Evolutionary conservation across 2,113 vertebrate species (phyloP).

Genomic region (Corythornis madagascariensis): DNA sequence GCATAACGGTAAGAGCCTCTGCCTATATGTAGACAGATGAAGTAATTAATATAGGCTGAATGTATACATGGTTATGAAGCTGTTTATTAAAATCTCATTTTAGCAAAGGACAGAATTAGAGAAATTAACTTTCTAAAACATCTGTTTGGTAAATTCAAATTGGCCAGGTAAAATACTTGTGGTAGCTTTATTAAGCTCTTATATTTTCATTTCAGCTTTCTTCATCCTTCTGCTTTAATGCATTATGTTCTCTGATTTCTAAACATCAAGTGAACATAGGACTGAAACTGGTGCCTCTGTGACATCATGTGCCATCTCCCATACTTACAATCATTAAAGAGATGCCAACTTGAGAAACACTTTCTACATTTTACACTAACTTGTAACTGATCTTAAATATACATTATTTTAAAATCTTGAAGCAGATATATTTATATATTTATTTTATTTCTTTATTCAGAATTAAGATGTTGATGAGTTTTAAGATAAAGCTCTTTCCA

Average conservation of each 20-base stretch:
- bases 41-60: not conserved
- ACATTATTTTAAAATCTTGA: not conserved
- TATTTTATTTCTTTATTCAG: not conserved
- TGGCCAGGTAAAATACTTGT: not conserved
- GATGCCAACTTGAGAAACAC: not conserved
- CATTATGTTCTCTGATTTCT: not conserved
- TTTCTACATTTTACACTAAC: not conserved
- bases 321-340: not conserved
- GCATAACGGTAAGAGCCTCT: slow-evolving; percentile 79
- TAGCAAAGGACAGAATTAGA: not conserved
- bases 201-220: not conserved
- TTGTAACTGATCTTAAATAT: not conserved
- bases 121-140: not conserved
- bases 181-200: not conserved
- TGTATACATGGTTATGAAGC: not conserved
- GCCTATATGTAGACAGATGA: not conserved
- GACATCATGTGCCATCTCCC: not conserved
- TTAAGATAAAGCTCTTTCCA: not conserved
- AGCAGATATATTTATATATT: not conserved
- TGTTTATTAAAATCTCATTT: not conserved
- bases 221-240: not conserved
- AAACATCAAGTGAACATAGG: not conserved
- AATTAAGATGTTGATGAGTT: not conserved
- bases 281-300: not conserved
- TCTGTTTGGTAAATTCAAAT: not conserved